Evolutionary conservation across 2,113 vertebrate species (phyloP), one percentile per base, ranked within the genome.

Genomic region (Aphyosemion australe): DNA sequence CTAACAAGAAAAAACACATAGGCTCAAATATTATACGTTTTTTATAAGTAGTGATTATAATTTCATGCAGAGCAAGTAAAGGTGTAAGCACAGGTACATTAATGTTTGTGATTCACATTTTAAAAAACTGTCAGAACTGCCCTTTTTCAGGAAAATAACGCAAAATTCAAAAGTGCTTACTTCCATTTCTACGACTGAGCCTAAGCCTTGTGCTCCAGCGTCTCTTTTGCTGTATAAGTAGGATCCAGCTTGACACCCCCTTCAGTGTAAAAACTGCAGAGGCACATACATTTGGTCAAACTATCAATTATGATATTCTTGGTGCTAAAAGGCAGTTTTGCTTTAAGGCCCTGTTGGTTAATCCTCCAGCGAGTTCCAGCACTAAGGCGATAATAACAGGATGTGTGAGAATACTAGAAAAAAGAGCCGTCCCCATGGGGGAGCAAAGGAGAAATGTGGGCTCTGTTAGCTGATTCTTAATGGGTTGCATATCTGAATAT

Each of bases 221-320:
- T 68, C 49, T 74, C 57, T 51, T 84, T 74, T 88, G 88, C 83
- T 82, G 82, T 41, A 72, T 84, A 80, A 89, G 88, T 66, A 82
- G 53, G 67, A 76, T 81, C 51, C 10, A 6, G 84, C 80, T 90
- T 89, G 86, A 63, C 69, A 2, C 69, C 69, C 6, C 46, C 60
- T 77, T 89, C 57, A 47, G 65, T 80, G 55, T 65, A 76, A 83
- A 42, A 88, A 89, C 72, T 89, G 86, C 84, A 83, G 65, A 84
- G 77, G 59, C 74, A 83, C 61, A 71, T 78, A 79, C 69, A 82
- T 81, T 76, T 41, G 56, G 76, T 80, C 68, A 79, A 84, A 88
- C 71, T 77, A 85, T 87, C 84, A 90, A 88, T 88, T 88, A 84
- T 84, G 59, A 83, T 67, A 86, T 82, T 82, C 70, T 62, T 61